Evolutionary conservation across 1,140 invertebrate species (phyloP).

Genomic region (Drosophila kurseongensis): DNA sequence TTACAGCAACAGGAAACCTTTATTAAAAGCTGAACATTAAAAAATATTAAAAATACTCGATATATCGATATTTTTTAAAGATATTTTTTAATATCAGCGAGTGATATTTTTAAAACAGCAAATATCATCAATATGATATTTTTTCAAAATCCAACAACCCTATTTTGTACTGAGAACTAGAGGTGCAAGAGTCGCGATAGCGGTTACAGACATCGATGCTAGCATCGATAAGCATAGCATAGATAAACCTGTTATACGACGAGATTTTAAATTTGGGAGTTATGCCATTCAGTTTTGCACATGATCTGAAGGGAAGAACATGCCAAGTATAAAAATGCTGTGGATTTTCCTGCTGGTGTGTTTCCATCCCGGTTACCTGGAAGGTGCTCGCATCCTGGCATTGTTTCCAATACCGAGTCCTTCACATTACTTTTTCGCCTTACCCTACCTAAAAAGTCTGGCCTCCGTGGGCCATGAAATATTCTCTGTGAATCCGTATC

Average conservation of each 20-base stretch:
- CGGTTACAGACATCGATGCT: too few species aligned
- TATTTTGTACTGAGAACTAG: too few species aligned
- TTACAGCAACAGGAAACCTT: too few species aligned
- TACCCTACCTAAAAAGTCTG: slow-evolving; percentile 28
- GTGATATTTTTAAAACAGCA: too few species aligned
- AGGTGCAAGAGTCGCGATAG: too few species aligned
- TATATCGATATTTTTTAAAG: too few species aligned
- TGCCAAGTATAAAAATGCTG: background rate
- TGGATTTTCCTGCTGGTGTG: background rate
- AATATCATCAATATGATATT: too few species aligned
- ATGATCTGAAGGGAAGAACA: background rate
- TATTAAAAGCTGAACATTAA: too few species aligned
- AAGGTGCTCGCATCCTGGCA: slow-evolving; percentile 21
- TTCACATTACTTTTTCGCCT: slow-evolving; percentile 31
- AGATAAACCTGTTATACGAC: background rate
- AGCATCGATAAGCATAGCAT: too few species aligned
- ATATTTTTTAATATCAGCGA: too few species aligned
- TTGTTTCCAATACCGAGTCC: slow-evolving; percentile 31
- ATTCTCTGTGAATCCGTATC: slow-evolving; percentile 20
- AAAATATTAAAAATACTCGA: too few species aligned
- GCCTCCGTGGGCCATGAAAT: slow-evolving; percentile 24
- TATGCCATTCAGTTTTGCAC: background rate
- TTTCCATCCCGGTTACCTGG: slow-evolving; percentile 7
- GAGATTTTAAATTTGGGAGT: background rate
- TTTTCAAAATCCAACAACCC: too few species aligned